phyloP scores from a whole-genome alignment of 2,797 vertebrate species.

The Yasuhikotakia modesta region DNA sequence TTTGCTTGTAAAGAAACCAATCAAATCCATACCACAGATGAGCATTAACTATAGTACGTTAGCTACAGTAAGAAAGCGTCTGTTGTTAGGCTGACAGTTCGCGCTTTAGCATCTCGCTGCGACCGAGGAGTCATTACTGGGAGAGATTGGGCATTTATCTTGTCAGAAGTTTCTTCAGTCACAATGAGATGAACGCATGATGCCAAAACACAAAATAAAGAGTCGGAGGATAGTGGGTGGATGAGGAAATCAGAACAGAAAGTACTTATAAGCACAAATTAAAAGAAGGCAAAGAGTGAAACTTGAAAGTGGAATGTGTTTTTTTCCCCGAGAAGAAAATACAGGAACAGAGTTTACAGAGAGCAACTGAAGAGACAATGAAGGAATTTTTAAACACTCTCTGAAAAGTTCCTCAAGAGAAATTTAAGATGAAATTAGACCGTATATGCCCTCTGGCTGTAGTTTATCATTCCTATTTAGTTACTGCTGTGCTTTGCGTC shows the following conservation, averaged over 20 bases:
- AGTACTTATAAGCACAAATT: neutral
- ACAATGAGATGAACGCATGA: neutral
- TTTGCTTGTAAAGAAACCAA: constrained; percentile 2
- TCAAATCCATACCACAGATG: neutral
- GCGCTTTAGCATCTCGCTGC: neutral
- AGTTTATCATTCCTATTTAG: constrained; percentile 6
- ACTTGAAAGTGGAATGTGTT: neutral
- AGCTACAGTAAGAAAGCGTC: neutral
- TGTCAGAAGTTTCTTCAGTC: constrained; percentile 1
- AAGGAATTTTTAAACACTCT: neutral
- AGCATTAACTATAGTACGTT: constrained; percentile 25
- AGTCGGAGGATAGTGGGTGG: neutral
- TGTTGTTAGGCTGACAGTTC: constrained; percentile 30
- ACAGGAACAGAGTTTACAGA: constrained; percentile 16
- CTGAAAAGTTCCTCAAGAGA: neutral
- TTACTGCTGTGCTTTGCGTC: neutral
- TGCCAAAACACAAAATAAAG: constrained; percentile 21
- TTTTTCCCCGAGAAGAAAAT: constrained; percentile 11
- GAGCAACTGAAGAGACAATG: neutral
- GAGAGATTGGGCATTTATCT: constrained; percentile 30
- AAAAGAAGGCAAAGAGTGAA: neutral
- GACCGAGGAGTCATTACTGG: neutral
- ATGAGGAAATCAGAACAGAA: constrained; percentile 13
- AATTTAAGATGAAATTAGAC: neutral
- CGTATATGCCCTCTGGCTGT: neutral